phyloP scores from a whole-genome alignment of 2,888 invertebrate genomes.

The Tanypteryx hageni region DNA sequence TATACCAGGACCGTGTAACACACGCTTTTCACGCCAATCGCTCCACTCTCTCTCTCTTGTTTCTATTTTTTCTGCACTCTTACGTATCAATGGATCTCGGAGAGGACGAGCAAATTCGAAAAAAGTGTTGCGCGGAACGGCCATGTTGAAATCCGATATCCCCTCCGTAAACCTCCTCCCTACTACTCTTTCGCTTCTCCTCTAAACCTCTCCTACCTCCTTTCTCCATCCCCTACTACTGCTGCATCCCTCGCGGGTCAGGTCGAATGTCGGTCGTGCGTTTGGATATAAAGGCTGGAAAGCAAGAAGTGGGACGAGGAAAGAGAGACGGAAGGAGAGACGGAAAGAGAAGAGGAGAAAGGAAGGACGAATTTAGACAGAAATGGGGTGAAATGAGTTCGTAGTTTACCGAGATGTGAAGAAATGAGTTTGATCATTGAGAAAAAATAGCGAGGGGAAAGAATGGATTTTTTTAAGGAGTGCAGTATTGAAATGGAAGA shows the following conservation, averaged over 20 bases:
- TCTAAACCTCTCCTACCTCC: neutral
- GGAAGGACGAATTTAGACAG: neutral
- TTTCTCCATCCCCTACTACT: neutral
- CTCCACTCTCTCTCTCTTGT: neutral
- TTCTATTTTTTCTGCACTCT: slow-evolving; percentile 9
- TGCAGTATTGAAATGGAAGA: too few species aligned
- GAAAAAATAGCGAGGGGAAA: too few species aligned
- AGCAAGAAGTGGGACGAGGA: neutral
- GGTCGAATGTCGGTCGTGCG: slow-evolving; percentile 21
- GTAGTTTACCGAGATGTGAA: neutral
- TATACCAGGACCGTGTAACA: too few species aligned
- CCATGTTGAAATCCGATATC: slow-evolving; percentile 11
- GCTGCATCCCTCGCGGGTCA: neutral
- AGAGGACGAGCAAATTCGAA: neutral
- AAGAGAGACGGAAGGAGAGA: neutral
- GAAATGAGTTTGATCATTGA: too few species aligned
- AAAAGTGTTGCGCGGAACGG: slow-evolving; percentile 41
- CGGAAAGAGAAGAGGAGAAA: too few species aligned
- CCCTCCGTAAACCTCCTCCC: neutral
- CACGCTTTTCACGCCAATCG: neutral
- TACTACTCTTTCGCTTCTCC: neutral
- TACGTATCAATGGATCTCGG: neutral
- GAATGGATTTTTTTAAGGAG: too few species aligned
- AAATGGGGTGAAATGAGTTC: neutral
- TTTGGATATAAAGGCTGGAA: neutral